Evolutionary conservation across 1,140 invertebrate genomes (phyloP).

Genomic region (Ceratoteleas bidentatus): DNA sequence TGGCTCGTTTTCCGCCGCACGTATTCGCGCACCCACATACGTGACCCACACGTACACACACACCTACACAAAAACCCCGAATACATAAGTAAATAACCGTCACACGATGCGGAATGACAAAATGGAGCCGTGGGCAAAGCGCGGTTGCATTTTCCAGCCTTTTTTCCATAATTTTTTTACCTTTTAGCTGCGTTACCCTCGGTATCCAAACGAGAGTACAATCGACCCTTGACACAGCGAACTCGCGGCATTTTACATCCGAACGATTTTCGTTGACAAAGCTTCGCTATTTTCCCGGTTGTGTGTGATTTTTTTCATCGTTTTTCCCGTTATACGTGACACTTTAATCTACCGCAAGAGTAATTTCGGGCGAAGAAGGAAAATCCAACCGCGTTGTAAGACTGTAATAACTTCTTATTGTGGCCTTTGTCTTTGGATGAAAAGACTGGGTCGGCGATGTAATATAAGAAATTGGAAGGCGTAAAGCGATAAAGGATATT

Average conservation of each 20-base stretch:
- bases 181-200: conserved; percentile 28
- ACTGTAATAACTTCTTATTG: background rate
- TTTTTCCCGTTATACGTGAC: background rate
- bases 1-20: conserved; percentile 45
- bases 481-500: background rate
- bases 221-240: conserved; percentile 43
- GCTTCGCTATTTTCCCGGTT: background rate
- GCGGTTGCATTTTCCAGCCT: conserved; percentile 55
- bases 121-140: conserved; percentile 52
- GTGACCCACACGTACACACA: conserved; percentile 5
- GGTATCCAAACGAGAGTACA: conserved; percentile 31
- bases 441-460: too few species aligned
- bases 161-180: conserved; percentile 5
- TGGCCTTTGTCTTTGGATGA: background rate
- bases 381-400: background rate
- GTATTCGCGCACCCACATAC: conserved; percentile 28
- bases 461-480: background rate
- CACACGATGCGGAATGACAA: conserved; percentile 32
- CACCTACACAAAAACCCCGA: too few species aligned
- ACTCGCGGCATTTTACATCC: conserved; percentile 37
- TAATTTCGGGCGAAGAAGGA: background rate
- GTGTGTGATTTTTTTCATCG: background rate
- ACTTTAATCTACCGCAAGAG: conserved; percentile 1
- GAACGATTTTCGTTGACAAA: conserved; percentile 32
- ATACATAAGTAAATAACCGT: conserved; percentile 42